Evolutionary conservation across 2,113 vertebrate genomes (phyloP), one percentile per base, ranked within the genome.

Genomic region (Vanacampus margaritifer): DNA sequence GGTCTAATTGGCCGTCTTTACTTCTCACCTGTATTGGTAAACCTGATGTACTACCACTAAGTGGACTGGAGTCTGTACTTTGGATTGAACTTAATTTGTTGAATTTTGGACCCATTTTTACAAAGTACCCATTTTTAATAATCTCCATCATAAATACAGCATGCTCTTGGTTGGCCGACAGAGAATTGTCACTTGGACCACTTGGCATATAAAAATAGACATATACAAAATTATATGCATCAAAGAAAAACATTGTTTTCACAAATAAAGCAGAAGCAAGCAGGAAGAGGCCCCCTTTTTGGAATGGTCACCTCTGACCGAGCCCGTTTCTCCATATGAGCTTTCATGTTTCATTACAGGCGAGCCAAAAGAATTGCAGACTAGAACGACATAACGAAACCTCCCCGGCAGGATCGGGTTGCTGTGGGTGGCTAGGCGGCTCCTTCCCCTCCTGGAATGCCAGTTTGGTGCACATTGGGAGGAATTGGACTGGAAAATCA

Each of bases 401-500:
- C 64, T 72, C 57, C 60, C 32, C 12, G 23, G 21, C 71, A 4
- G 54, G 71, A 53, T 60, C 24, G 28, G 78, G 72, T 37, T 48
- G 54, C 5, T 75, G 69, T 61, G 21, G 37, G 26, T 19, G 63
- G 9, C 8, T 64, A 35, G 79, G 45, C 73, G 21, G 64, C 51
- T 80, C 68, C 81, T 69, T 74, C 72, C 79, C 64, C 63, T 78
- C 70, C 76, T 84, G 78, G 78, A 81, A 86, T 80, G 72, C 71
- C 74, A 65, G 75, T 64, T 66, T 75, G 74, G 65, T 75, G 64
- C 78, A 82, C 63, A 87, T 78, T 80, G 73, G 73, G 69, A 73
- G 81, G 79, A 89, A 88, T 67, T 87, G 84, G 86, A 75, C 82
- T 74, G 85, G 86, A 89, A 89, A 89, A 89, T 88, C 82, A 75